These are phyloP conservation scores for Lordiphosa fenestrarum DNA, from an alignment of 2,888 invertebrate species.

Conservation along the genomic window DNA sequence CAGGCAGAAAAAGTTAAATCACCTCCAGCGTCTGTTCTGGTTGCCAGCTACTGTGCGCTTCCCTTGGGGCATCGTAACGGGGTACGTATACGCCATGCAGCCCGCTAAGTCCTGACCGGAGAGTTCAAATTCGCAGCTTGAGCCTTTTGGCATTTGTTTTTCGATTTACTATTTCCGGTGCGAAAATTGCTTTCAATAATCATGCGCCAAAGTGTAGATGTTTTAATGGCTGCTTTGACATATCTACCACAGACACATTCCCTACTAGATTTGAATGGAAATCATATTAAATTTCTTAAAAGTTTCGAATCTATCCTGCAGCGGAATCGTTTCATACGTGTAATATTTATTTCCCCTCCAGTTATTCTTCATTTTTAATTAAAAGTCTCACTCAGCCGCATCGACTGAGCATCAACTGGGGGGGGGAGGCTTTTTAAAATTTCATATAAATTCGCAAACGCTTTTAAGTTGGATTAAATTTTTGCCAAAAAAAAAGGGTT, in stretches of 20 bases:
- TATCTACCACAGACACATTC: no score
- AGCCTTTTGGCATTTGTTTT: conserved; percentile 46
- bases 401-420: neutral
- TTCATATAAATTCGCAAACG: conserved; percentile 10
- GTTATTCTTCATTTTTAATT: conserved; percentile 18
- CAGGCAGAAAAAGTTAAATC: conserved; percentile 69
- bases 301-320: no score
- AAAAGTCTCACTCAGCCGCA: conserved; percentile 16
- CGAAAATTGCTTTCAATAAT: conserved; percentile 49
- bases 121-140: conserved; percentile 7
- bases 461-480: conserved; percentile 34
- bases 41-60: conserved; percentile 15
- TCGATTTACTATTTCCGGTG: conserved; percentile 39
- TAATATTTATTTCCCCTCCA: neutral
- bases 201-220: conserved; percentile 33
- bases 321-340: conserved; percentile 5
- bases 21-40: conserved; percentile 57
- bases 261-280: no score
- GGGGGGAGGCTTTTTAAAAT: conserved; percentile 3
- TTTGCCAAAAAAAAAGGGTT: conserved; percentile 7
- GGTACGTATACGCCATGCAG: conserved; percentile 53
- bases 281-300: neutral
- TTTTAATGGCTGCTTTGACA: conserved; percentile 32
- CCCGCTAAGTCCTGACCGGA: conserved; percentile 31
- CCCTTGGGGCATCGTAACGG: conserved; percentile 14